Evolutionary conservation across 2,888 invertebrate genomes (phyloP).

Genomic region (Galeruca laticollis): DNA sequence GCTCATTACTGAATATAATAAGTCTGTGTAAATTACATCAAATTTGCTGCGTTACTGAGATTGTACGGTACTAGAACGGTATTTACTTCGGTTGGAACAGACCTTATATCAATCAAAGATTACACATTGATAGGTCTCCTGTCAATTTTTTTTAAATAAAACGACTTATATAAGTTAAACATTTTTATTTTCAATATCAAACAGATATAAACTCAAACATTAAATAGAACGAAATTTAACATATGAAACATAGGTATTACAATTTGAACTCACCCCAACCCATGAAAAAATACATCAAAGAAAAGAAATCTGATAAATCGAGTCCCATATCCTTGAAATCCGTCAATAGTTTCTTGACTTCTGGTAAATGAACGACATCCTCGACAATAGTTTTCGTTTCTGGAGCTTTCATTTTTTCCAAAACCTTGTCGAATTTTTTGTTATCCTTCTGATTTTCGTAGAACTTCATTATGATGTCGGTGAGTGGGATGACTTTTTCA

Average conservation of each 20-base stretch:
- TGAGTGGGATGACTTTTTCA: conserved; percentile 32
- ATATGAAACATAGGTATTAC: conserved; percentile 8
- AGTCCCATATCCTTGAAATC: conserved; percentile 49
- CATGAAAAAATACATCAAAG: conserved; percentile 47
- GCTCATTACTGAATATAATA: too few species aligned
- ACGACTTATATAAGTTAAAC: neutral
- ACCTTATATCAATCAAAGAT: too few species aligned
- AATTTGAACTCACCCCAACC: conserved; percentile 51
- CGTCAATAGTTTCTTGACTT: conserved; percentile 42
- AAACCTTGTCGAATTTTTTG: conserved; percentile 43
- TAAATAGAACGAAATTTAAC: conserved; percentile 17
- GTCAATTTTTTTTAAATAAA: neutral
- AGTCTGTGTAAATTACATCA: too few species aligned
- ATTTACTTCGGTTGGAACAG: neutral
- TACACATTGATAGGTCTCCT: too few species aligned
- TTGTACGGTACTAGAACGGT: too few species aligned
- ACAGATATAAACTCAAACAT: conserved; percentile 6
- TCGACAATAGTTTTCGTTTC: conserved; percentile 44
- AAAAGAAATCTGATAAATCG: conserved; percentile 43
- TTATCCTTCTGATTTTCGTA: conserved; percentile 46
- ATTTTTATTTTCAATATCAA: conserved; percentile 1
- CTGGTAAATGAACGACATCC: conserved; percentile 39
- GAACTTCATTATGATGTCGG: conserved; percentile 40
- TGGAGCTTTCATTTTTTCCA: conserved; percentile 47
- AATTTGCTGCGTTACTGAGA: too few species aligned